A percentile compares a stretch with the other conserved stretches of the same genome.
phyloP scores from a whole-genome alignment of 2,113 vertebrate genomes.

The Calidris pugnax region DNA sequence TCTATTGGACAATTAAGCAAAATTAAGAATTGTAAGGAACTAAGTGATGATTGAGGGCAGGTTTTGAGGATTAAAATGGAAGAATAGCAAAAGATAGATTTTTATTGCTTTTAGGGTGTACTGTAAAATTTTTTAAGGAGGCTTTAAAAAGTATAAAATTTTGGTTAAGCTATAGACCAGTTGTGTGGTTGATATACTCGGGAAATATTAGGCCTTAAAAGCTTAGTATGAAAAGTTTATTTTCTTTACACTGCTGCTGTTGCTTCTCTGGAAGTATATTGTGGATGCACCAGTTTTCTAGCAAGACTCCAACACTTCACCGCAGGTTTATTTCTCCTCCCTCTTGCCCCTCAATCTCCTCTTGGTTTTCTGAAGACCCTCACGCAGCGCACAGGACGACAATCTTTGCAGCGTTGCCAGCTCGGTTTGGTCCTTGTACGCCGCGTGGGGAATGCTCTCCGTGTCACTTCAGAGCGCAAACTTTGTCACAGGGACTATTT shows the following conservation, averaged over 20 bases:
- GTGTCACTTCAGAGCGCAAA: conserved; percentile 36
- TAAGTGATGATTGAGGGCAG: background rate
- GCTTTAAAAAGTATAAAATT: conserved; percentile 15
- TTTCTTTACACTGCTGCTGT: background rate
- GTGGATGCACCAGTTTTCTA: background rate
- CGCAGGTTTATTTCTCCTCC: background rate
- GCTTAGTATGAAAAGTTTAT: conserved; percentile 24
- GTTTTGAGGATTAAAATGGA: background rate
- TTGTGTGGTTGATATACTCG: background rate
- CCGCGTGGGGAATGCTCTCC: background rate
- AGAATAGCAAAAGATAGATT: conserved; percentile 1
- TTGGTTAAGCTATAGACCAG: conserved; percentile 19
- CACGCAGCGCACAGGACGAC: background rate
- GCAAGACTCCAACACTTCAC: background rate
- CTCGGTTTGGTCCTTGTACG: background rate
- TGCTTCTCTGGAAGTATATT: background rate
- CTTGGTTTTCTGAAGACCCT: background rate
- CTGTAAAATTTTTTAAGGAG: conserved; percentile 45
- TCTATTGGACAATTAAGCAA: background rate
- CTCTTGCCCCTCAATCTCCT: background rate
- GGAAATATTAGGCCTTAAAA: conserved; percentile 52
- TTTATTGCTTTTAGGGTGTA: conserved; percentile 24
- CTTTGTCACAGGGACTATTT: conserved; percentile 24
- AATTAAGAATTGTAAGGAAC: background rate
- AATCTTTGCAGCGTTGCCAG: background rate